These are phyloP conservation scores for Gymnoscelis rufifasciata DNA, from an alignment of 2,888 invertebrate genomes.

Conservation along the genomic window DNA sequence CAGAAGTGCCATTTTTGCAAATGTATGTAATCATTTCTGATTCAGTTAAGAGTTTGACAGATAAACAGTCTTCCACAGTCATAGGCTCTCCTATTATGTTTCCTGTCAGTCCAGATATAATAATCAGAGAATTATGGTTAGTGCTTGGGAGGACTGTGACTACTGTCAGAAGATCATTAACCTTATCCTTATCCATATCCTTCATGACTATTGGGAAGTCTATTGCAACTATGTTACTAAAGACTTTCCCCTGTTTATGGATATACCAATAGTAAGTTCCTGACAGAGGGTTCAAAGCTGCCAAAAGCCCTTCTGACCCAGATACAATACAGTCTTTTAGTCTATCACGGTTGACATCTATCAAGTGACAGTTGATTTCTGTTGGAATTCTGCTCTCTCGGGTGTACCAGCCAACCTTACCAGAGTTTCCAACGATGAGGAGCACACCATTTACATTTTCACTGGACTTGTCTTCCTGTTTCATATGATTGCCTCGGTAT, in stretches of 20 bases:
- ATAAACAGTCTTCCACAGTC: slow-evolving; percentile 78
- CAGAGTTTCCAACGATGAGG: slow-evolving; percentile 83
- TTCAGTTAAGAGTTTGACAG: slow-evolving; percentile 77
- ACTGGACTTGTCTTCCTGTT: slow-evolving; percentile 64
- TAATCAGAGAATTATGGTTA: slow-evolving; percentile 80
- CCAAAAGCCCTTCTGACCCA: slow-evolving; percentile 82
- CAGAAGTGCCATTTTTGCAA: slow-evolving; percentile 79
- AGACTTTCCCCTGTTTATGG: slow-evolving; percentile 74
- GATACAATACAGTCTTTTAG: slow-evolving; percentile 86
- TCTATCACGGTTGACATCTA: slow-evolving; percentile 86
- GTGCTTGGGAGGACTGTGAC: slow-evolving; percentile 72
- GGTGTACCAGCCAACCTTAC: slow-evolving; percentile 86
- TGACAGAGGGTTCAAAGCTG: slow-evolving; percentile 72
- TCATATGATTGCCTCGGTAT: slow-evolving; percentile 83
- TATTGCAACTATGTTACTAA: slow-evolving; percentile 76
- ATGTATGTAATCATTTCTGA: slow-evolving; percentile 76
- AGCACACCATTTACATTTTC: slow-evolving; percentile 82
- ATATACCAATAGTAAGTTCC: slow-evolving; percentile 80
- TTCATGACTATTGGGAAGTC: slow-evolving; percentile 85
- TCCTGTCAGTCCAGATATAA: slow-evolving; percentile 86
- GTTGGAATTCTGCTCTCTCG: slow-evolving; percentile 83
- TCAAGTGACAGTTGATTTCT: slow-evolving; percentile 84
- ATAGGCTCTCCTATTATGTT: slow-evolving; percentile 82
- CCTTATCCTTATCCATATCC: slow-evolving; percentile 85
- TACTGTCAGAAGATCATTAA: slow-evolving; percentile 83